Conservation (phyloP, 2,113 vertebrate species). For the Stigmatopora nigra region DNA sequence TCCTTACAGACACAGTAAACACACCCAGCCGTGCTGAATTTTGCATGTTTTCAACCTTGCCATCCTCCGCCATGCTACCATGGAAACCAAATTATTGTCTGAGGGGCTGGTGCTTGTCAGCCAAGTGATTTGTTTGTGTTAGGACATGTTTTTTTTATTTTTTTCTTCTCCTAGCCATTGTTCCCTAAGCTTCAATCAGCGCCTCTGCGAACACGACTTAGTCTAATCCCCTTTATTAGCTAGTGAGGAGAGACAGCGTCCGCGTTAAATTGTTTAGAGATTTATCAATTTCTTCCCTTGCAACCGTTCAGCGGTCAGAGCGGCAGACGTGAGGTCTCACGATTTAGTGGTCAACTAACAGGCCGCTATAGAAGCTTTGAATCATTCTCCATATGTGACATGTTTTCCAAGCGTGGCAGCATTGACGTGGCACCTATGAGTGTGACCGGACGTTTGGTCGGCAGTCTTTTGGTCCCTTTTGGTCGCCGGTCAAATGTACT, state of each 20-base stretch:
- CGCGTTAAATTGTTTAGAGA: conserved; percentile 18
- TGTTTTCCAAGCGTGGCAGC: conserved; percentile 61
- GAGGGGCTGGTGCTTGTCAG: conserved; percentile 37
- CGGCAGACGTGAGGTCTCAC: conserved; percentile 26
- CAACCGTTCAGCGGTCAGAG: conserved; percentile 23
- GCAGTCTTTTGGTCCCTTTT: too few relatives aligned
- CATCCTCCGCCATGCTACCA: conserved; percentile 62
- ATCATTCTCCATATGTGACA: conserved; percentile 65
- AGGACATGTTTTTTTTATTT: conserved; percentile 35
- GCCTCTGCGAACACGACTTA: conserved; percentile 31
- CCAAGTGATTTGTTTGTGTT: conserved; percentile 10
- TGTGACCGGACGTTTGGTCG: too few relatives aligned
- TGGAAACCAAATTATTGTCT: conserved; percentile 61
- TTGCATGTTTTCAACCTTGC: conserved; percentile 52
- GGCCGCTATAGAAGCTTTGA: conserved; percentile 57
- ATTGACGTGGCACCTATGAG: conserved; percentile 46
- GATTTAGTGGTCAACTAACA: conserved; percentile 37
- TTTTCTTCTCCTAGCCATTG: conserved; percentile 18
- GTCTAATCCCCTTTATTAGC: conserved; percentile 46
- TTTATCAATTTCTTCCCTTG: background rate
- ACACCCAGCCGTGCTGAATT: conserved; percentile 47
- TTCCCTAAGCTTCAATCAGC: conserved; percentile 44
- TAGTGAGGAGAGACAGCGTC: conserved; percentile 32
- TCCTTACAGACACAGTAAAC: conserved; percentile 39
- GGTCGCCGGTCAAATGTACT: too few relatives aligned